These are phyloP conservation scores for Macrotis lagotis DNA, from an alignment of 2,113 vertebrate species.

Conservation along the genomic window DNA sequence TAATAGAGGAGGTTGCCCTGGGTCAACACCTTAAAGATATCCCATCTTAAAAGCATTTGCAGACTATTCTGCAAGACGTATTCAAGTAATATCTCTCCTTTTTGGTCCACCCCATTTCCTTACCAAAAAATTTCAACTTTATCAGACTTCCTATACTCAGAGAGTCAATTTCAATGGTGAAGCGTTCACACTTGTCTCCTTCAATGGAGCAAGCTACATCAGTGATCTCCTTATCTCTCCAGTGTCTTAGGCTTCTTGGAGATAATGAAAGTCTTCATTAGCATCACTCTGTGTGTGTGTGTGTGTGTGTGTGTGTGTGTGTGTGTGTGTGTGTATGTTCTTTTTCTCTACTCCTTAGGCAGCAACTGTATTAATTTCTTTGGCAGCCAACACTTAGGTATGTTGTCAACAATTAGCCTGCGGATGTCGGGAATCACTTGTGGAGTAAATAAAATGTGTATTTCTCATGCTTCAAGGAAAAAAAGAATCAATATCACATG, in stretches of 20 bases:
- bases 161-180: not conserved
- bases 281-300: too few relatives aligned
- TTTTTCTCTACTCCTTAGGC: not conserved
- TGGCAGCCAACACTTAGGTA: fast-evolving
- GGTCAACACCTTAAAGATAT: not conserved
- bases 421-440: not conserved
- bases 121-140: not conserved
- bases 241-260: not conserved
- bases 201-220: not conserved
- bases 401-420: fast-evolving
- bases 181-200: not conserved
- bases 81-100: not conserved
- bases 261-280: too few relatives aligned
- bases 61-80: not conserved
- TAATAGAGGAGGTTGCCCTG: not conserved
- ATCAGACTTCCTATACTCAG: not conserved
- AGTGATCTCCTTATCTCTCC: not conserved
- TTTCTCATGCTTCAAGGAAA: not conserved
- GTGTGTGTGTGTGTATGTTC: not conserved
- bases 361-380: fast-evolving
- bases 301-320: not conserved
- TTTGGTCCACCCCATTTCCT: not conserved
- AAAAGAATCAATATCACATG: not conserved
- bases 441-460: conserved; percentile 22
- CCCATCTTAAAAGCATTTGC: not conserved